Percentiles rank a stretch among this genome's conserved stretches.
Conservation (phyloP, 2,888 invertebrate genomes). For the Tenthredo distinguenda region DNA sequence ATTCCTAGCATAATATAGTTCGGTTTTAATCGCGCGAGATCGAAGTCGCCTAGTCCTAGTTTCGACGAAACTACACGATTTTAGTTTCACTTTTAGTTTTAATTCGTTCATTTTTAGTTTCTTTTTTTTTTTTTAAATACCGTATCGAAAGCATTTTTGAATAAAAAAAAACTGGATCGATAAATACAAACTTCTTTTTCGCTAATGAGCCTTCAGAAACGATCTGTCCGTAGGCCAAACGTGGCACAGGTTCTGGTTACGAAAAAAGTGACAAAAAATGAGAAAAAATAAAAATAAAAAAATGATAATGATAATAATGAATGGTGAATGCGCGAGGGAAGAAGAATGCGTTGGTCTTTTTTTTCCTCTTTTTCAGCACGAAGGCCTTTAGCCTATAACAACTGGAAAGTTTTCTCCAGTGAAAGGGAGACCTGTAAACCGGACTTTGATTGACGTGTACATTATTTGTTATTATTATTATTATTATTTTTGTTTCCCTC, state of each 20-base stretch:
- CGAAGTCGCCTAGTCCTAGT: background rate
- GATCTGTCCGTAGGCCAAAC: background rate
- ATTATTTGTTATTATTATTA: background rate
- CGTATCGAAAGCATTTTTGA: background rate
- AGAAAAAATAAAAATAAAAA: background rate
- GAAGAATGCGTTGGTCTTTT: background rate
- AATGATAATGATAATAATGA: background rate
- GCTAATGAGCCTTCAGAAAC: constrained; percentile 6
- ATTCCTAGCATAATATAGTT: background rate
- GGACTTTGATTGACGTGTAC: constrained; percentile 36
- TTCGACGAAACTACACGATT: background rate
- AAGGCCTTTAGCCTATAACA: constrained; percentile 1
- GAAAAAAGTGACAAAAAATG: background rate
- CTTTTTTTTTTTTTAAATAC: background rate
- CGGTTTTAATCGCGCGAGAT: background rate
- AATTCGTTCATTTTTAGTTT: background rate
- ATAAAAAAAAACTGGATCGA: background rate
- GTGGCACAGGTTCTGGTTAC: background rate
- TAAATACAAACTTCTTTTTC: background rate
- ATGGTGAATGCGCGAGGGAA: background rate
- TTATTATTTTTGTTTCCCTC: background rate
- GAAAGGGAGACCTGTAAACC: constrained; percentile 34
- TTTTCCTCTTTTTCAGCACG: background rate
- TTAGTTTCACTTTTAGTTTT: background rate
- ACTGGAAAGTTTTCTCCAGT: constrained; percentile 45